These are phyloP conservation scores for Scaptomyza pallida DNA, from an alignment of 1,140 invertebrate genomes.

Conservation along the genomic window DNA sequence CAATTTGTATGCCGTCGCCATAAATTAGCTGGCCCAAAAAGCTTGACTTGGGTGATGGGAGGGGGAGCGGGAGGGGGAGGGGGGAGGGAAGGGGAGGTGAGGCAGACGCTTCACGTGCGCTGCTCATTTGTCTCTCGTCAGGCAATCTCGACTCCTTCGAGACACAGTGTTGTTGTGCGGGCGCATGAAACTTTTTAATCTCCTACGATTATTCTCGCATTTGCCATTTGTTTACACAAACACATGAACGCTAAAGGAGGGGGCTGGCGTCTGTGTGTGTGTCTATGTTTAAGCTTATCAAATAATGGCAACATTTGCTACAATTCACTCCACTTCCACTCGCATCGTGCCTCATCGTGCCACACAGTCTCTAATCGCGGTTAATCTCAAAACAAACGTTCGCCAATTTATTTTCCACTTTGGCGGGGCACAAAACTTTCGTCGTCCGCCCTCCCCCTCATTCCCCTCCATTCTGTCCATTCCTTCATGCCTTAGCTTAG, in stretches of 20 bases:
- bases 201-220: constrained; percentile 84
- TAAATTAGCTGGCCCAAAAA: constrained; percentile 70
- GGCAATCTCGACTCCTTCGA: background rate
- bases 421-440: constrained; percentile 59
- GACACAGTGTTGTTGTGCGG: constrained; percentile 32
- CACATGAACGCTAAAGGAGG: constrained; percentile 33
- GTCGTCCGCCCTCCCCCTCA: background rate
- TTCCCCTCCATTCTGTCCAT: constrained; percentile 2
- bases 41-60: constrained; percentile 18
- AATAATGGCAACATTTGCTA: constrained; percentile 82
- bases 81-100: constrained; percentile 4
- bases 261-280: constrained; percentile 3
- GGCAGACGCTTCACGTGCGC: constrained; percentile 66
- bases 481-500: too few relatives aligned
- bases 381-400: constrained; percentile 84
- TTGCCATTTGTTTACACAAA: constrained; percentile 82
- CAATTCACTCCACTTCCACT: constrained; percentile 46
- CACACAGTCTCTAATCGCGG: constrained; percentile 77
- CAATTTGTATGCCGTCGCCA: constrained; percentile 76
- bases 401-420: constrained; percentile 84
- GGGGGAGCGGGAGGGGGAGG: constrained; percentile 8
- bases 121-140: constrained; percentile 77
- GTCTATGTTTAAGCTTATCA: constrained; percentile 83
- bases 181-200: constrained; percentile 82
- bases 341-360: background rate